Evolutionary conservation across 2,113 vertebrate species (phyloP).

Genomic region (Eptesicus fuscus): DNA sequence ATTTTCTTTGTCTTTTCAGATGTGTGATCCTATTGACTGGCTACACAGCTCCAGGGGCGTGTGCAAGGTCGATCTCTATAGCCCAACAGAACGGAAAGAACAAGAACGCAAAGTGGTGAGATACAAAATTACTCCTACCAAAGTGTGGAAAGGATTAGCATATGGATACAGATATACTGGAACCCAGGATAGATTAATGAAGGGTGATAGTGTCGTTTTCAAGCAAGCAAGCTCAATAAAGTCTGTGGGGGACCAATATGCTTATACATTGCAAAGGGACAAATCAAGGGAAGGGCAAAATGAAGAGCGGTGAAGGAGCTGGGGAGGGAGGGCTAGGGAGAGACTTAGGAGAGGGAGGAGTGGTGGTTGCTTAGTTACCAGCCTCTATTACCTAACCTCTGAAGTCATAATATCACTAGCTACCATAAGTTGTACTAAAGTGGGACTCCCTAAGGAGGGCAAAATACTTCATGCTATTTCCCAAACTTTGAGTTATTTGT

Average conservation of each 20-base stretch:
- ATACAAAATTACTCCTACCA: constrained; percentile 1
- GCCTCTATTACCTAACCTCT: not conserved
- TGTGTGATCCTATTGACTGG: constrained; percentile 70
- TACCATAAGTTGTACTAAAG: constrained; percentile 6
- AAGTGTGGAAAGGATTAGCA: not conserved
- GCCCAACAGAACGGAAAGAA: constrained; percentile 45
- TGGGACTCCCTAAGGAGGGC: not conserved
- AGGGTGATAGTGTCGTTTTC: not conserved
- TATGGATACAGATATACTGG: not conserved
- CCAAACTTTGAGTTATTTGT: constrained; percentile 10
- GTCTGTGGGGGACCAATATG: not conserved
- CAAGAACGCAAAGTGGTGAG: constrained; percentile 71
- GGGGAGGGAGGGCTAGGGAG: not conserved
- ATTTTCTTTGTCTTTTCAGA: constrained; percentile 43
- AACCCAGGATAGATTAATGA: not conserved
- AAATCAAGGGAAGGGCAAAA: not conserved
- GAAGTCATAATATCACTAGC: constrained; percentile 13
- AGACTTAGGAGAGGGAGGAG: not conserved
- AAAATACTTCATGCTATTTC: constrained; percentile 17
- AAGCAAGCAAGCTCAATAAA: not conserved
- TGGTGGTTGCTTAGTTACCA: constrained; percentile 34
- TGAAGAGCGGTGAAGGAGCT: not conserved
- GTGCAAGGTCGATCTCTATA: constrained; percentile 70
- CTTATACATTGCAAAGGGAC: not conserved
- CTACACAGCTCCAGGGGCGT: constrained; percentile 58